Percentiles rank a stretch among this genome's conserved stretches.
These are phyloP conservation scores for Laupala kohalensis DNA, from an alignment of 1,140 invertebrate species.

Conservation along the genomic window DNA sequence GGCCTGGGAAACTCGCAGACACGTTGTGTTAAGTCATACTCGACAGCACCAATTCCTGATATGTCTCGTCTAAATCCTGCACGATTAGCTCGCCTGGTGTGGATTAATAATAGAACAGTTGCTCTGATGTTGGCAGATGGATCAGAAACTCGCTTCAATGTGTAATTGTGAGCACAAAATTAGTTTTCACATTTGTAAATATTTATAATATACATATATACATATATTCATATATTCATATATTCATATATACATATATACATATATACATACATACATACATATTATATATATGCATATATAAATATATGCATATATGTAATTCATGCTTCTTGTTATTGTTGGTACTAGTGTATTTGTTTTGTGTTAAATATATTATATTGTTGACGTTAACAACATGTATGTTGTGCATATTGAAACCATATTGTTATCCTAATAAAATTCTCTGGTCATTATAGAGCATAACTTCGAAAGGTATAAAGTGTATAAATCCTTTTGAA, in stretches of 20 bases:
- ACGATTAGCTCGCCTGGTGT: constrained; percentile 74
- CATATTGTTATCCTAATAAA: too few relatives aligned
- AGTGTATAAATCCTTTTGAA: too few relatives aligned
- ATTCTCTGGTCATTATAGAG: too few relatives aligned
- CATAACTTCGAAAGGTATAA: too few relatives aligned
- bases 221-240: neutral
- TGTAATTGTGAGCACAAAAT: constrained; percentile 37
- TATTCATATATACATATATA: neutral
- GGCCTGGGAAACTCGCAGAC: constrained; percentile 83
- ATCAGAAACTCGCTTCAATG: constrained; percentile 79
- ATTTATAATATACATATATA: neutral
- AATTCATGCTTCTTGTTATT: neutral
- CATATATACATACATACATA: neutral
- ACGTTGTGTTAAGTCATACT: constrained; percentile 84
- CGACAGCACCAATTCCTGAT: constrained; percentile 79
- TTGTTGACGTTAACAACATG: too few relatives aligned
- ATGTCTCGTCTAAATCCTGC: constrained; percentile 73
- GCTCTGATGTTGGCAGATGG: constrained; percentile 85
- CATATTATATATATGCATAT: too few relatives aligned
- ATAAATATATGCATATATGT: neutral
- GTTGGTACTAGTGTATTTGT: neutral
- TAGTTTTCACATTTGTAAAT: neutral
- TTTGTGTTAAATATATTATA: neutral
- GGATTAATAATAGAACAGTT: constrained; percentile 84
- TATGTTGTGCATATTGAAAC: too few relatives aligned